These are phyloP conservation scores for Mesoclemmys tuberculata DNA, from an alignment of 2,113 vertebrate species.

Conservation along the genomic window DNA sequence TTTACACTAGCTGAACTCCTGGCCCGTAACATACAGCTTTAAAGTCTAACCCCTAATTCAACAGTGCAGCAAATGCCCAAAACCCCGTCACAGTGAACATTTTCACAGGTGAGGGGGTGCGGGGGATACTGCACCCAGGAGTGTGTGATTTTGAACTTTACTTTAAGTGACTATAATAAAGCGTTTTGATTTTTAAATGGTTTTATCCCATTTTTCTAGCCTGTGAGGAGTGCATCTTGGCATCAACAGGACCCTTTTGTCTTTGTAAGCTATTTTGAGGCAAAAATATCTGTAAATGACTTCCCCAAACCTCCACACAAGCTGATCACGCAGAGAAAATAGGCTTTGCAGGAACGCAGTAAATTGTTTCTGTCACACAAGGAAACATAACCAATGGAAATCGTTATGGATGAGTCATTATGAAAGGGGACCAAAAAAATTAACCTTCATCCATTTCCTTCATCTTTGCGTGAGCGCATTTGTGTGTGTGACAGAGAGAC, in stretches of 20 bases:
- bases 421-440: conserved; percentile 75
- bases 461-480: background rate
- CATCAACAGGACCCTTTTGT: conserved; percentile 82
- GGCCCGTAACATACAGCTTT: background rate
- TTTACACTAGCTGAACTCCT: background rate
- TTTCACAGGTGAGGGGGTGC: background rate
- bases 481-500: background rate
- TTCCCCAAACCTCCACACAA: conserved; percentile 80
- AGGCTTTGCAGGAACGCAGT: conserved; percentile 81
- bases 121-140: background rate
- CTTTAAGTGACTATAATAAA: conserved; percentile 72
- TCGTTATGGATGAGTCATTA: conserved; percentile 83
- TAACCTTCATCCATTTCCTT: conserved; percentile 74
- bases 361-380: conserved; percentile 87
- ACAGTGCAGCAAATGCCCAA: background rate
- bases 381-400: conserved; percentile 82
- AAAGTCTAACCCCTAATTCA: fast-evolving
- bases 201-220: conserved; percentile 71
- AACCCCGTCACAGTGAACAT: fast-evolving
- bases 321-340: conserved; percentile 86
- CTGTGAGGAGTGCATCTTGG: conserved; percentile 72
- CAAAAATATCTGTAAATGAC: conserved; percentile 83
- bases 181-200: conserved; percentile 75
- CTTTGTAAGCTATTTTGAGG: conserved; percentile 84
- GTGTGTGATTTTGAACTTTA: conserved; percentile 60